Base-by-base conservation (phyloP, 2,888 invertebrate species). In the Drosophila meridionalis region DNA sequence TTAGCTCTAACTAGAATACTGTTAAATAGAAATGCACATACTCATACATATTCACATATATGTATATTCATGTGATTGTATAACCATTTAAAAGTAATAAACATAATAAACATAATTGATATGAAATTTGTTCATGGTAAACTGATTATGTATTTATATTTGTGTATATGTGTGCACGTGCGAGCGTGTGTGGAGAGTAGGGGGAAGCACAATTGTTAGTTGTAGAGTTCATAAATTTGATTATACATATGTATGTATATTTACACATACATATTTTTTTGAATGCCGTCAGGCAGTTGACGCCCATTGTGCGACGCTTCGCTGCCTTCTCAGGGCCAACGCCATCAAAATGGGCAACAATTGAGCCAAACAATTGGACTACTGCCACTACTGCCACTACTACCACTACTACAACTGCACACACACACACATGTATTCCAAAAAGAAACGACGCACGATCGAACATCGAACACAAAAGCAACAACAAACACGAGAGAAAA, bases 291-390 rank as follows among this genome's bases (percentile, higher is more conserved):
- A 48, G 47, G 28, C 42, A 67, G 63, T 63, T 69, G 68, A 77
- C 57, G 67, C 83, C 84, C 86, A 86, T 70, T 71, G 88, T 83
- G 78, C 76, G 81, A 71, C 71, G 88, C 88, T 83, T 78, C 65
- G 83, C 34, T 84, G 83, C 76, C 73, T 63, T 63, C 73, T 48
- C 73, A 68, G 69, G 69, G 69, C 78, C 69, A 69, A 70, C 78
- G 82, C 83, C 81, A 81, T 68, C 56, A 70, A 86, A 88, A 80
- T 73, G 76, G 78, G 66, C 86, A 78, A 80, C 81, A 88, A 88
- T 85, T 85, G 85, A 87, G 82, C 73, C 72, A 65, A 47, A 82
- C 83, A 82, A 84, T 88, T 83, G 83, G 87, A 77, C 83, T 85
- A 69, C 70, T 56, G 68, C 52, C 36, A 58, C 52, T 71, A 43